Evolutionary conservation across 2,888 invertebrate species (phyloP), one percentile per base, ranked within the genome.

Genomic region (Drosophila cracens): DNA sequence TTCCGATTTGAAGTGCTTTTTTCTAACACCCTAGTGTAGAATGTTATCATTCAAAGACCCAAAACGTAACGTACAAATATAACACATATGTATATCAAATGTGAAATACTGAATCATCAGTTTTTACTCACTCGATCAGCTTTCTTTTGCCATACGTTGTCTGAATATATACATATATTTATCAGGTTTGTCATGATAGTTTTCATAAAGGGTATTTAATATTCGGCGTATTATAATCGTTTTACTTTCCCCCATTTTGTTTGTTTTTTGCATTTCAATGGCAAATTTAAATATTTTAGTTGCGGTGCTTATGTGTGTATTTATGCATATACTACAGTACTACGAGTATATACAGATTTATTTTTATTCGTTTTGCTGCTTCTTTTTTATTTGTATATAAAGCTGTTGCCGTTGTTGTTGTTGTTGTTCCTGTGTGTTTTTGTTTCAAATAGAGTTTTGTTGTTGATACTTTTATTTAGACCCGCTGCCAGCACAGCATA

Each of bases 381-480:
- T 63, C 62, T 34, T 53, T 34, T 38, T 57, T 21, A 16, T 58
- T 69, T 76, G 59, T 70, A 40, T 76, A 59, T 51, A 74, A 66
- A 48, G 43, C 57, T 54, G 31, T 52, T 40, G 36, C 29, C 36
- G 43, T 36, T 40, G 49, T 58, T 62, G 43, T 36, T 40, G 54
- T 38, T 68, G 33, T 66, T 77, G 69, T 62, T 61, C 83, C 65
- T 67, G 69, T 59, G 63, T 83, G 81, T 77, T 82, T 63, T 81
- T 81, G 73, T 89, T 83, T 83, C 64, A 87, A 87, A 88, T 88
- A 83, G 82, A 87, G 87, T 87, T 89, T 81, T 56, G 61, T 57
- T 79, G 81, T 75, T 84, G 79, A 81, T 87, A 81, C 84, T 75
- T 83, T 86, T 77, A 82, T 82, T 82, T 77, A 78, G 84, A 34